A percentile compares a stretch with the other conserved stretches of the same genome.
These are phyloP conservation scores for Eclectus roratus DNA, from an alignment of 2,113 vertebrate genomes.

Conservation along the genomic window DNA sequence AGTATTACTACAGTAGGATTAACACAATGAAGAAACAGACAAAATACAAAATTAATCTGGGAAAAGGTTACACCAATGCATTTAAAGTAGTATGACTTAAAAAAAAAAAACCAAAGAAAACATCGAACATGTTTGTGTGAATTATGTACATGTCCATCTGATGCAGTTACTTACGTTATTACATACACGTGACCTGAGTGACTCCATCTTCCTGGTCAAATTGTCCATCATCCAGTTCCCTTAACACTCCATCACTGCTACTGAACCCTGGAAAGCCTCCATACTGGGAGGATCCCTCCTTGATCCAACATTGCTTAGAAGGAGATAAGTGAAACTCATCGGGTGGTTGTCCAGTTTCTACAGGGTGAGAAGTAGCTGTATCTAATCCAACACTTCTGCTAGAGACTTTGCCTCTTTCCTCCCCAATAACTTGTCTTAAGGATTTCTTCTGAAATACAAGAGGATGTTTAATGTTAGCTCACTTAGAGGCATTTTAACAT, in stretches of 20 bases:
- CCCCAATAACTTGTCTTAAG: conserved; percentile 39
- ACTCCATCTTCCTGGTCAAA: conserved; percentile 93
- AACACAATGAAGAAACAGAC: not conserved
- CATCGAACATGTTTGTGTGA: not conserved
- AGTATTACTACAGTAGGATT: conserved; percentile 39
- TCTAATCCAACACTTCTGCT: conserved; percentile 63
- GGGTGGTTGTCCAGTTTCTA: not conserved
- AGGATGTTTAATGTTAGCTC: not conserved
- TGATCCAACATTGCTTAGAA: conserved; percentile 56
- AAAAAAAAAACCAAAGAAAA: not conserved
- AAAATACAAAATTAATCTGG: not conserved
- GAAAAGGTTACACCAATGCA: not conserved
- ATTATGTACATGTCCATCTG: conserved; percentile 43
- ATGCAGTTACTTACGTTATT: conserved; percentile 44
- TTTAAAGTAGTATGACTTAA: not conserved
- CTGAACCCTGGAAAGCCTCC: conserved; percentile 81
- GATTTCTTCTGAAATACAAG: conserved; percentile 75
- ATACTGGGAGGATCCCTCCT: conserved; percentile 33
- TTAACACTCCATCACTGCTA: conserved; percentile 79
- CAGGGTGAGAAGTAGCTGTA: not conserved
- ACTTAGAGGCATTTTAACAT: not conserved
- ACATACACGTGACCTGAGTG: conserved; percentile 96
- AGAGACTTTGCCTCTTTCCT: conserved; percentile 62
- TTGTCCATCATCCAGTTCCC: conserved; percentile 88
- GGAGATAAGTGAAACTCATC: conserved; percentile 31